A percentile compares a stretch with the other conserved stretches of the same genome.
Conservation (phyloP, 1,140 invertebrate genomes). For the Caerostris darwini region DNA sequence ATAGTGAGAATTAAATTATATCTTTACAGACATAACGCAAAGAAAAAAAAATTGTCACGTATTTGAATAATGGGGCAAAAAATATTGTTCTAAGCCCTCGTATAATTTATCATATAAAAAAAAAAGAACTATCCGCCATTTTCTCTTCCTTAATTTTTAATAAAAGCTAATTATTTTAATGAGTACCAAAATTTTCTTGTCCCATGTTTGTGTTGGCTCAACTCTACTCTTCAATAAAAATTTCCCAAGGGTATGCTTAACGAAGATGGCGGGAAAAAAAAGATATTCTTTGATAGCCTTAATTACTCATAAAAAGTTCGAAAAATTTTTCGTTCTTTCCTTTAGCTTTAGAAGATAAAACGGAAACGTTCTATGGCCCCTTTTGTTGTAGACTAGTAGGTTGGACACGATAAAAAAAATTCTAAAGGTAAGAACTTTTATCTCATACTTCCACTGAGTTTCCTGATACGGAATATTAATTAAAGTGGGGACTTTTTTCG, state of each 20-base stretch:
- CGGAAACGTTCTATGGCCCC: constrained; percentile 47
- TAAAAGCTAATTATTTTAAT: constrained; percentile 69
- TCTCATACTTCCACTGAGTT: constrained; percentile 21
- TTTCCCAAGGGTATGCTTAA: constrained; percentile 25
- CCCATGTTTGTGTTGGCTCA: constrained; percentile 31
- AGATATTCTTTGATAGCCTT: constrained; percentile 35
- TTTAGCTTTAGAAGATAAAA: constrained; percentile 48
- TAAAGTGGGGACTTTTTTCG: constrained; percentile 43
- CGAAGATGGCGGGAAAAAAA: constrained; percentile 8
- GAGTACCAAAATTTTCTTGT: constrained; percentile 37
- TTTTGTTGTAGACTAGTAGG: constrained; percentile 16
- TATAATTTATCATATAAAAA: neutral
- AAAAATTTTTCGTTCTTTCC: constrained; percentile 30
- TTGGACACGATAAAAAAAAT: neutral
- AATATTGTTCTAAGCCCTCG: neutral
- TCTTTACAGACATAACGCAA: neutral
- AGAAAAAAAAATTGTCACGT: neutral
- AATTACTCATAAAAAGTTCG: constrained; percentile 63
- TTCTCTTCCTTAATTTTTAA: constrained; percentile 44
- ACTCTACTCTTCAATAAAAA: constrained; percentile 30
- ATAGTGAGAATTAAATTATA: constrained; percentile 9
- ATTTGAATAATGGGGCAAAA: neutral
- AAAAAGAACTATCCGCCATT: neutral
- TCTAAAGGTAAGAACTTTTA: neutral
- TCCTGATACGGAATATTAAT: constrained; percentile 64